Evolutionary conservation across 92 coral and sea anemone genomes (phyloP), one percentile per base, ranked within the genome.

Genomic region (Bergia puertoricense): DNA sequence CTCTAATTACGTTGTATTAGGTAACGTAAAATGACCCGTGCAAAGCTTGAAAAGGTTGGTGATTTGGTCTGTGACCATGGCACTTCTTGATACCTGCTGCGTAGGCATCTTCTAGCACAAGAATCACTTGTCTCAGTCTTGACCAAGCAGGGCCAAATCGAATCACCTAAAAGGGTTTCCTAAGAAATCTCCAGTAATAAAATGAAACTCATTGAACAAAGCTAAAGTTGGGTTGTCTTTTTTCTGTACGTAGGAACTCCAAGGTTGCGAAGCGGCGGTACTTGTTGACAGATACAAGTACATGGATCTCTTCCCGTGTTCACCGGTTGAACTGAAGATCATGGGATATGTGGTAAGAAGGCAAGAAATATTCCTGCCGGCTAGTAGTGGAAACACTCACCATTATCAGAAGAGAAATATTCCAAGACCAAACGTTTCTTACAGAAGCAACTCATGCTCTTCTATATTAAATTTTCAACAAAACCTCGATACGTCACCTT

Each of bases 281-380:
- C 92, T 97, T 56, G 99, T 97, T 38, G 99, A 97, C 86, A 93
- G 99, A 68, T 97, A 97, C 88, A 94, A 91, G 76, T 97, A 94
- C 92, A 74, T 97, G 90, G 99, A 95, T 66, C 94, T 97, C 36
- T 92, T 90, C 37, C 99, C 99, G 5, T 97, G 99, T 72, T 74
- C 98, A 23, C 88, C 92, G 22, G 68, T 92, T 75, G 99, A 97
- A 85, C 92, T 97, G 8, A 93, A 96, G 79, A 91, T 97, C 15
- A 93, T 97, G 92, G 99, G 99, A 88, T 97, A 97, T 88, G 93
- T 92, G 89, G 99, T 97, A 91, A 91, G 93, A 44, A 23, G 30
- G 5, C 85, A 16, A 6, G 69, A 36, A 3, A 62, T 41, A 23
- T 20, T 37, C 37, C 36, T 11, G 30, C 13, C 15, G 30, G 30